A percentile compares a stretch with the other conserved stretches of the same genome.
These are phyloP conservation scores for Patella vulgata DNA, from an alignment of 1,140 invertebrate genomes.

Conservation along the genomic window DNA sequence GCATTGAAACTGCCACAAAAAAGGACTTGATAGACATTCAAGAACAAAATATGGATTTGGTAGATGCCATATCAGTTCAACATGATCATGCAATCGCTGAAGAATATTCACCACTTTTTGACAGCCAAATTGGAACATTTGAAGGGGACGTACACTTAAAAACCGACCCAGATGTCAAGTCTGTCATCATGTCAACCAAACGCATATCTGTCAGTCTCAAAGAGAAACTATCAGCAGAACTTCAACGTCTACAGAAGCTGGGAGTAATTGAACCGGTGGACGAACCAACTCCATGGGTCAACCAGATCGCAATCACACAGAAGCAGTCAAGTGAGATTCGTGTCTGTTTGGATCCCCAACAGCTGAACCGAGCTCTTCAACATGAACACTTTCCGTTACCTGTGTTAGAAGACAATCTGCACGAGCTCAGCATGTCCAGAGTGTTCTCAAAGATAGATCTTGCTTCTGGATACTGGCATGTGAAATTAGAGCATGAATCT, in stretches of 20 bases:
- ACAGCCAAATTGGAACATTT: slow-evolving; percentile 4
- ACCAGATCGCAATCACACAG: not conserved
- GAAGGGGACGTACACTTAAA: slow-evolving; percentile 11
- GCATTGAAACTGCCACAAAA: too few relatives aligned
- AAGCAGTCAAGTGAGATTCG: not conserved
- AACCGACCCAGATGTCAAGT: slow-evolving; percentile 12
- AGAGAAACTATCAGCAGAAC: slow-evolving; percentile 19
- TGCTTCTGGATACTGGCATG: slow-evolving; percentile 38
- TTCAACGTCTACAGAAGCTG: slow-evolving; percentile 20
- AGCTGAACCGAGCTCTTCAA: slow-evolving; percentile 15
- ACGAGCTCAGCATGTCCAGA: slow-evolving; percentile 27
- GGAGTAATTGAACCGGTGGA: slow-evolving; percentile 3
- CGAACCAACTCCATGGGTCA: not conserved
- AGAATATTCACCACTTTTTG: not conserved
- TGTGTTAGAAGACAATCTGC: slow-evolving; percentile 37
- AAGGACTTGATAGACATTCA: not conserved
- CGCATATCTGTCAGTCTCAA: slow-evolving; percentile 22
- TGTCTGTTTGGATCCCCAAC: not conserved
- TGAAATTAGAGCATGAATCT: slow-evolving; percentile 50
- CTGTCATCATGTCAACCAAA: slow-evolving; percentile 13
- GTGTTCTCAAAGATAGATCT: slow-evolving; percentile 42
- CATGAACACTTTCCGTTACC: slow-evolving; percentile 13
- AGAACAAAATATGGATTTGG: too few relatives aligned
- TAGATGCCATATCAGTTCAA: not conserved
- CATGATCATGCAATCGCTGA: too few relatives aligned